These are phyloP conservation scores for Trachelus troglodyta DNA, from an alignment of 2,888 invertebrate genomes.

Conservation along the genomic window DNA sequence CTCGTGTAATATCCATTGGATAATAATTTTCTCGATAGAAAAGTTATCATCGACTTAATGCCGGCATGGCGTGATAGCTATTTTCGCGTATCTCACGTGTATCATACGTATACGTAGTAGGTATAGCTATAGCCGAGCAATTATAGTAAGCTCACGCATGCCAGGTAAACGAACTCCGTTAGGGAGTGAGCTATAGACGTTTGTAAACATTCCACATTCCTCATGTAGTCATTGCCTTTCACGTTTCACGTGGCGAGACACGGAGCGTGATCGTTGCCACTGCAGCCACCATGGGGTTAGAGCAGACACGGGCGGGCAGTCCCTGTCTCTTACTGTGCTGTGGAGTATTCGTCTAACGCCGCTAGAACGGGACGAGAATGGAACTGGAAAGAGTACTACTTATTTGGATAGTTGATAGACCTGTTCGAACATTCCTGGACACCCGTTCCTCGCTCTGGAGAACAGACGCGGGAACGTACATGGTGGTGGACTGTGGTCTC, in stretches of 20 bases:
- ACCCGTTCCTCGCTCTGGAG: constrained; percentile 3
- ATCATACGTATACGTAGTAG: not conserved
- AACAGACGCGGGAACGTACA: not conserved
- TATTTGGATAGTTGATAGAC: constrained; percentile 49
- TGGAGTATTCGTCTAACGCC: constrained; percentile 8
- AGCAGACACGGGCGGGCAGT: not conserved
- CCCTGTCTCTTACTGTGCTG: not conserved
- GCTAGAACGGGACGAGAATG: constrained; percentile 22
- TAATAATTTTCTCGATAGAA: not conserved
- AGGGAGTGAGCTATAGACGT: constrained; percentile 39
- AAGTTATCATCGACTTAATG: not conserved
- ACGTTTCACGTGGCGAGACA: constrained; percentile 18
- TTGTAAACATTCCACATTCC: constrained; percentile 55
- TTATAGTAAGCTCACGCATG: constrained; percentile 13
- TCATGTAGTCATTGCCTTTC: constrained; percentile 27
- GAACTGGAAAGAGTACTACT: constrained; percentile 35
- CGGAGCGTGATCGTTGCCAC: constrained; percentile 2
- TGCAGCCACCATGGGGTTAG: constrained; percentile 3
- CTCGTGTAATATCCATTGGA: not conserved
- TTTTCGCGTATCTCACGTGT: not conserved
- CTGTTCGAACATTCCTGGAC: constrained; percentile 34
- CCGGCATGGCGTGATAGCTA: not conserved
- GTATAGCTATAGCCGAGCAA: not conserved
- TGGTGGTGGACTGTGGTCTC: not conserved
- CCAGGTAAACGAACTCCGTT: constrained; percentile 42